Evolutionary conservation across 2,888 invertebrate species (phyloP).

Genomic region (Brachyptera putata): DNA sequence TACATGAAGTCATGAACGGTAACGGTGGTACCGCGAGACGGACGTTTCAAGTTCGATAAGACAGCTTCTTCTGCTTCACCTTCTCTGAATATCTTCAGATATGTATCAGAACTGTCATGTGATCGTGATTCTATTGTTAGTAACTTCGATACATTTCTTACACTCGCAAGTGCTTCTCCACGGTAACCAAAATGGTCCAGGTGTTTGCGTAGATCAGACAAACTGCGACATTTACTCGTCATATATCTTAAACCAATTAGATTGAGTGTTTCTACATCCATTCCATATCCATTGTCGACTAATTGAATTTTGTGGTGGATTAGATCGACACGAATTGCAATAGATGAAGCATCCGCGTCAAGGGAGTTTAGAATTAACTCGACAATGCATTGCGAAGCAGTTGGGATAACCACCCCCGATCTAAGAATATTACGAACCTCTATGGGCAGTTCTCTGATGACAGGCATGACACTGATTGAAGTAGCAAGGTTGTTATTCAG

Average conservation of each 20-base stretch:
- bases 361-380: conserved; percentile 66
- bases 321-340: conserved; percentile 64
- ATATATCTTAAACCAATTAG: conserved; percentile 55
- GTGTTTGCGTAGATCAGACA: conserved; percentile 51
- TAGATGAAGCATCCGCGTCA: conserved; percentile 63
- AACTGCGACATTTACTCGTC: conserved; percentile 59
- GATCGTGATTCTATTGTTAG: conserved; percentile 58
- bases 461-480: no score
- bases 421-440: conserved; percentile 52
- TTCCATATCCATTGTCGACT: conserved; percentile 71
- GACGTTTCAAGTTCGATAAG: conserved; percentile 45
- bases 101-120: conserved; percentile 50
- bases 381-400: conserved; percentile 55
- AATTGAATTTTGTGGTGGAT: conserved; percentile 62
- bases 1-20: conserved; percentile 61
- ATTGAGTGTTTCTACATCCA: conserved; percentile 53
- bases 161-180: conserved; percentile 64
- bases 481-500: no score
- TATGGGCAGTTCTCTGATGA: conserved; percentile 36
- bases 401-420: conserved; percentile 55
- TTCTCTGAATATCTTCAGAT: conserved; percentile 53
- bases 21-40: conserved; percentile 68
- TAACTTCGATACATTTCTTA: conserved; percentile 52
- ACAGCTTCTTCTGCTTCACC: conserved; percentile 46
- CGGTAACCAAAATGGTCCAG: conserved; percentile 60